A percentile compares a stretch with the other conserved stretches of the same genome.
These are phyloP conservation scores for Sternotherus odoratus DNA, from an alignment of 2,797 vertebrate genomes.

Conservation along the genomic window DNA sequence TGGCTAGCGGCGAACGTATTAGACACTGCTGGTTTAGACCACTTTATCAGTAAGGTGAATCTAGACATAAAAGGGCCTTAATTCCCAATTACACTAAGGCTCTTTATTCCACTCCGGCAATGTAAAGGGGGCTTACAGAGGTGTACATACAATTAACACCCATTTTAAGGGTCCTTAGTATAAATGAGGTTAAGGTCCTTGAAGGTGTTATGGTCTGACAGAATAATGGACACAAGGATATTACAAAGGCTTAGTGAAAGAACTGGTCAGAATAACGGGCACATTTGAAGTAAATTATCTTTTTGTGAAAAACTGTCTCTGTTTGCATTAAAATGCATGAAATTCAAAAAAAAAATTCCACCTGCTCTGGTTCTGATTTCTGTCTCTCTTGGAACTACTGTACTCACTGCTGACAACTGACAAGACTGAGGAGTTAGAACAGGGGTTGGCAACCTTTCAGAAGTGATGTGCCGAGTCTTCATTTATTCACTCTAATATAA, in stretches of 20 bases:
- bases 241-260: neutral
- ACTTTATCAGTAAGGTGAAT: neutral
- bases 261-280: neutral
- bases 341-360: neutral
- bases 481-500: too few relatives aligned
- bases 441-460: too few relatives aligned
- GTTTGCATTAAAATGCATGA: neutral
- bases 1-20: too few relatives aligned
- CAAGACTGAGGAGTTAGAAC: neutral
- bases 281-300: neutral
- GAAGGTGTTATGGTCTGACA: rapidly evolving
- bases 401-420: neutral
- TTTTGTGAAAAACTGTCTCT: neutral
- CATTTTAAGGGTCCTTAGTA: neutral
- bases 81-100: neutral
- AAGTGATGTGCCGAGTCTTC: too few relatives aligned
- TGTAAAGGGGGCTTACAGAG: neutral
- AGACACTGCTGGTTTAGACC: neutral
- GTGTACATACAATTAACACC: neutral
- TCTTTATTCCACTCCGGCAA: neutral
- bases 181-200: neutral
- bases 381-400: neutral
- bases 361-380: neutral
- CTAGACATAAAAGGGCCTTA: neutral
- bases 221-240: neutral